These are phyloP conservation scores for Jaculus jaculus DNA, from an alignment of 2,113 vertebrate species.

Conservation along the genomic window DNA sequence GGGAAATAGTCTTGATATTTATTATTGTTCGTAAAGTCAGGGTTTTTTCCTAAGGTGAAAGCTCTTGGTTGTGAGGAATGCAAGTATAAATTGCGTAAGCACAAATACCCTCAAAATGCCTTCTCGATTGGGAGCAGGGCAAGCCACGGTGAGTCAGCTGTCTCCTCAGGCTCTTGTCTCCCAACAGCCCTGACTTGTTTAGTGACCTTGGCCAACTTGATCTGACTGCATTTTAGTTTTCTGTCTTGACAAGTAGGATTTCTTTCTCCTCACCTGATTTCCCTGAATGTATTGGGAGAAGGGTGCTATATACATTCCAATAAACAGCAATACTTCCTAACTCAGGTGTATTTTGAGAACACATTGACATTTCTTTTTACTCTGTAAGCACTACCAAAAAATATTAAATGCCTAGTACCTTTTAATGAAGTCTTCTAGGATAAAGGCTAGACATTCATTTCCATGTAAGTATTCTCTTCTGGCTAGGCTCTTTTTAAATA, in stretches of 20 bases:
- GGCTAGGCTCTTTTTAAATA: conserved; percentile 37
- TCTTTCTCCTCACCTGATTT: conserved; percentile 54
- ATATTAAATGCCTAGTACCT: conserved; percentile 25
- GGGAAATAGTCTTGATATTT: conserved; percentile 20
- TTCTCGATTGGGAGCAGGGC: conserved; percentile 23
- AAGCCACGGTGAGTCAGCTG: conserved; percentile 59
- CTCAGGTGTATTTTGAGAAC: conserved; percentile 17
- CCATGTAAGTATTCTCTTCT: conserved; percentile 20
- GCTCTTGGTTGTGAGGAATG: background rate
- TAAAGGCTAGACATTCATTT: conserved; percentile 41
- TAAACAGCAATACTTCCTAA: background rate
- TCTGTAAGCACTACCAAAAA: conserved; percentile 9
- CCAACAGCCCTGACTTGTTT: conserved; percentile 41
- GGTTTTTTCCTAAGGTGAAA: background rate
- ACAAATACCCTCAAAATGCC: conserved; percentile 40
- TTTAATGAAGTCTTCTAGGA: conserved; percentile 36
- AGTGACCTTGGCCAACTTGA: conserved; percentile 59
- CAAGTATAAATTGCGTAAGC: conserved; percentile 15
- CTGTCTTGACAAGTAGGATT: conserved; percentile 39
- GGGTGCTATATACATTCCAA: conserved; percentile 27
- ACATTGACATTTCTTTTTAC: conserved; percentile 30
- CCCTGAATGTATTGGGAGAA: conserved; percentile 12
- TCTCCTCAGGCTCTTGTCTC: conserved; percentile 46
- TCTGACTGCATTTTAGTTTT: conserved; percentile 58
- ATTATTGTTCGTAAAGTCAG: conserved; percentile 3